Percentiles rank a stretch among this genome's conserved stretches.
Conservation (phyloP, 2,888 invertebrate species). For the Heliconius aoede region DNA sequence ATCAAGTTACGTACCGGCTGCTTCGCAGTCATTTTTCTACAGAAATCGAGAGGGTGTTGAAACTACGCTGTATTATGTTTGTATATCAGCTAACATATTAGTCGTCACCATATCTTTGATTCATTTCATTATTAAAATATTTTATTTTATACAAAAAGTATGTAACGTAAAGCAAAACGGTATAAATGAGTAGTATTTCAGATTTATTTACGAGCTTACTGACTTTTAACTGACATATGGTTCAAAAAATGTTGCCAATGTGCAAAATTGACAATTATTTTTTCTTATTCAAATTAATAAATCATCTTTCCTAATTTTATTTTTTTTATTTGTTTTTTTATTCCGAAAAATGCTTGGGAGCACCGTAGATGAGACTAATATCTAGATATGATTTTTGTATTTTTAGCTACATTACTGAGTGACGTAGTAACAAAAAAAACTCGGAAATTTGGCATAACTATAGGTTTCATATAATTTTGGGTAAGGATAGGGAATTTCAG, state of each 20-base stretch:
- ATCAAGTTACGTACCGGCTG: not conserved
- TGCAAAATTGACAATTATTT: not conserved
- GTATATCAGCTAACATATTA: not conserved
- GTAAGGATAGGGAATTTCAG: too few species aligned
- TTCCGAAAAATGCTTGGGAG: too few species aligned
- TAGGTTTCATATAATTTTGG: too few species aligned
- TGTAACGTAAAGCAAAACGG: not conserved
- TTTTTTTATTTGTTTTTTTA: too few species aligned
- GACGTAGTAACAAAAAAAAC: too few species aligned
- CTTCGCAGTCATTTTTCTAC: not conserved
- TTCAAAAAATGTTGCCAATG: constrained; percentile 5
- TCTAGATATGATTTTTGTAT: too few species aligned
- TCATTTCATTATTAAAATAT: not conserved
- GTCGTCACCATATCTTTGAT: not conserved
- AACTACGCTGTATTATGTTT: too few species aligned
- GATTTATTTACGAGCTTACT: constrained; percentile 8
- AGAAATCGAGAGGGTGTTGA: constrained; percentile 21
- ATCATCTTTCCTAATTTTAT: too few species aligned
- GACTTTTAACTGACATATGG: constrained; percentile 4
- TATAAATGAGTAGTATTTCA: not conserved
- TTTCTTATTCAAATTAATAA: not conserved
- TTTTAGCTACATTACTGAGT: too few species aligned
- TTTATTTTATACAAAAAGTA: not conserved
- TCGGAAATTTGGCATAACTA: too few species aligned
- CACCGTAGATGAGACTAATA: too few species aligned